Percentiles rank a stretch among this genome's conserved stretches.
phyloP scores from a whole-genome alignment of 2,797 vertebrate genomes.

The Manis pentadactyla region DNA sequence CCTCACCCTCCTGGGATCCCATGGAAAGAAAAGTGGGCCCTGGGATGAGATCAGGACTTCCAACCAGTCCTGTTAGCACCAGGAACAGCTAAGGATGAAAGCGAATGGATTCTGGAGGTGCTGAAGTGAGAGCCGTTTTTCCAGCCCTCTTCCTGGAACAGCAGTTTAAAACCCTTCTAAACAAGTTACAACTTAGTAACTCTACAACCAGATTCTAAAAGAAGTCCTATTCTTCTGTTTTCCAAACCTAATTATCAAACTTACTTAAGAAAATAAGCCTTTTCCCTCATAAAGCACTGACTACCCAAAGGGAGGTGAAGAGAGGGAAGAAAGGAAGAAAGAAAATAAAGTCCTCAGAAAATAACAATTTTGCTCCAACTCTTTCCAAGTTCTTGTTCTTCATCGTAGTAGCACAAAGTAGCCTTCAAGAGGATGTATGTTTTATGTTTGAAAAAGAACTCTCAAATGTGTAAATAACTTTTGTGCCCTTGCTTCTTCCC shows the following conservation, averaged over 20 bases:
- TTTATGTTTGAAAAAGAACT: constrained; percentile 7
- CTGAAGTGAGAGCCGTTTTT: not conserved
- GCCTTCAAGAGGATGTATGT: not conserved
- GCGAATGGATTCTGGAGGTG: not conserved
- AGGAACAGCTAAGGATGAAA: not conserved
- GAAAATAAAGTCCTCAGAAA: not conserved
- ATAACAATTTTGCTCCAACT: not conserved
- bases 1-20: not conserved
- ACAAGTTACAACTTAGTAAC: not conserved
- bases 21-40: not conserved
- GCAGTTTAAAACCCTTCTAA: not conserved
- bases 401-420: not conserved
- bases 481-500: not conserved
- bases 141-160: not conserved
- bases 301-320: not conserved
- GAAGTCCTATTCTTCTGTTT: constrained; percentile 13
- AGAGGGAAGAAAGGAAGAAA: not conserved
- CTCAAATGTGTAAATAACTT: not conserved
- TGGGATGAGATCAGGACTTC: not conserved
- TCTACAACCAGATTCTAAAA: not conserved
- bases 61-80: not conserved
- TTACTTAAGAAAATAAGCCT: not conserved
- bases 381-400: constrained; percentile 8
- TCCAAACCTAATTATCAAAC: constrained; percentile 53
- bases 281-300: not conserved